These are phyloP conservation scores for Caenorhabditis virilis DNA, from an alignment of 2,888 invertebrate genomes.

Conservation along the genomic window DNA sequence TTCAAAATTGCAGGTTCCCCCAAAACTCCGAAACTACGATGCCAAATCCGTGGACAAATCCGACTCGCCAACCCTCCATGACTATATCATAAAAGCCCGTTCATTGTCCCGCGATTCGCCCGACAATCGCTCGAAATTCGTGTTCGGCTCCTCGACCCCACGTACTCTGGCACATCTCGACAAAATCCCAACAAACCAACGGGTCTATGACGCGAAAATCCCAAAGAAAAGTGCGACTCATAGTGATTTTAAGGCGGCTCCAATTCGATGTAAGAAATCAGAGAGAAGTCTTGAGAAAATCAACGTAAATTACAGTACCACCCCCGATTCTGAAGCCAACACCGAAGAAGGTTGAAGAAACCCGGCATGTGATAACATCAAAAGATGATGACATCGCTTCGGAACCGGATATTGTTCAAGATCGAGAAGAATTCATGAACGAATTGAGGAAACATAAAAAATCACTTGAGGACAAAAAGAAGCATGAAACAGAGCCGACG, in stretches of 20 bases:
- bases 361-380: conserved; percentile 24
- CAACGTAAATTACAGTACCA: conserved; percentile 11
- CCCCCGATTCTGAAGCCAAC: conserved; percentile 9
- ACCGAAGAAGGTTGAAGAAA: conserved; percentile 17
- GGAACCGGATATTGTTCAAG: conserved; percentile 50
- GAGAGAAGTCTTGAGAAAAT: neutral
- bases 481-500: too few relatives aligned
- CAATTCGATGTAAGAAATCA: conserved; percentile 25
- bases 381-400: conserved; percentile 47
- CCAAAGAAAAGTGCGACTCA: conserved; percentile 46
- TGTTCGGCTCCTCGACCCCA: conserved; percentile 64
- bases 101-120: conserved; percentile 31
- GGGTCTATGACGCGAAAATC: conserved; percentile 43
- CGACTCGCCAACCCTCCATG: conserved; percentile 36
- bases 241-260: conserved; percentile 35
- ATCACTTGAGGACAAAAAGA: conserved; percentile 18
- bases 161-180: conserved; percentile 56
- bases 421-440: conserved; percentile 36
- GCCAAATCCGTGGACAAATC: conserved; percentile 39
- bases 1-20: conserved; percentile 33
- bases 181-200: conserved; percentile 30
- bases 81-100: conserved; percentile 45
- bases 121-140: conserved; percentile 29
- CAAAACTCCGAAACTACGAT: conserved; percentile 56
- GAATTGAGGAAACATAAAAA: conserved; percentile 32